phyloP scores from a whole-genome alignment of 2,888 invertebrate genomes.

The Drosophila maculinotata region DNA sequence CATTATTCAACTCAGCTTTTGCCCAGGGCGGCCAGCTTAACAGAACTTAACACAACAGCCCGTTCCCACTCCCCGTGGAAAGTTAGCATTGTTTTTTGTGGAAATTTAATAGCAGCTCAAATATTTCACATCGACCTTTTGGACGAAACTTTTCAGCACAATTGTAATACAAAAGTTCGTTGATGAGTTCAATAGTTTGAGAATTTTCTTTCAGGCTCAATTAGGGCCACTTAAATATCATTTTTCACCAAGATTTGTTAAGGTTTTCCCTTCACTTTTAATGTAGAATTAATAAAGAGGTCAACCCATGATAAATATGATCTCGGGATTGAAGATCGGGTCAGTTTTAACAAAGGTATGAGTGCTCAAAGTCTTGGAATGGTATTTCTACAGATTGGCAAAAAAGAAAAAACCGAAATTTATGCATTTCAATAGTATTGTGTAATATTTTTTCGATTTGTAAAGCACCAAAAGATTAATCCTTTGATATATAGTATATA shows the following conservation, averaged over 20 bases:
- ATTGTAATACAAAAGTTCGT: neutral
- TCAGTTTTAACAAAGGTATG: no score
- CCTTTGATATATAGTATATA: no score
- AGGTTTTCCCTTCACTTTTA: no score
- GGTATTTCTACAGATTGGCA: no score
- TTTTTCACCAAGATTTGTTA: neutral
- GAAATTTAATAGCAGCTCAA: conserved; percentile 10
- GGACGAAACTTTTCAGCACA: neutral
- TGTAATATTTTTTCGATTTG: no score
- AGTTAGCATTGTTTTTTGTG: neutral
- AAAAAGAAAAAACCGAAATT: no score
- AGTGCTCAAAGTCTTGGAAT: no score
- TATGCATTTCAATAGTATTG: no score
- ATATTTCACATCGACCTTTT: conserved; percentile 1
- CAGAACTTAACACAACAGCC: conserved; percentile 19
- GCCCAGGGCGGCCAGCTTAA: conserved; percentile 28
- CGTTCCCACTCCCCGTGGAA: neutral
- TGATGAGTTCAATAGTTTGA: neutral
- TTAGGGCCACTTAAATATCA: neutral
- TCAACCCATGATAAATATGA: no score
- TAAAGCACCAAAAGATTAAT: no score
- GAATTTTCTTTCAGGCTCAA: neutral
- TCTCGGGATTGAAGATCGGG: no score
- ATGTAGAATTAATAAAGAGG: no score
- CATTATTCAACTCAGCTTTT: conserved; percentile 43